Evolutionary conservation across 2,888 invertebrate species (phyloP).

Genomic region (Drosophila colorata): DNA sequence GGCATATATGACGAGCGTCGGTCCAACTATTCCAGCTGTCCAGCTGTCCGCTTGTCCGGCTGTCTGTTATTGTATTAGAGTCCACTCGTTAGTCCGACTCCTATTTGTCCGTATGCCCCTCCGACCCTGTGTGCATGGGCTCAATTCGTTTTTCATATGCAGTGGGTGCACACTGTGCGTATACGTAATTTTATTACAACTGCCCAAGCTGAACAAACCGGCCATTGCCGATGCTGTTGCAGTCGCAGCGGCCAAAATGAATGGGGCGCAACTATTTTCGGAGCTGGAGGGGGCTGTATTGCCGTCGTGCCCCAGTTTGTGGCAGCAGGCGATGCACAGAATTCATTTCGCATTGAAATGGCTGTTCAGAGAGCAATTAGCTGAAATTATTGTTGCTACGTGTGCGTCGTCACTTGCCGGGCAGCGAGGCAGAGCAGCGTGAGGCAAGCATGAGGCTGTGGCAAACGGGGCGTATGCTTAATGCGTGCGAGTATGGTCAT

Average conservation of each 20-base stretch:
- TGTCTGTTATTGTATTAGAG: conserved; percentile 45
- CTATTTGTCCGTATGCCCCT: not conserved
- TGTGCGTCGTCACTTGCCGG: conserved; percentile 75
- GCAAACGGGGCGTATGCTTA: conserved; percentile 64
- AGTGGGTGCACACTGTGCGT: conserved; percentile 59
- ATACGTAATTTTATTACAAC: conserved; percentile 78
- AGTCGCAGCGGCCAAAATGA: conserved; percentile 47
- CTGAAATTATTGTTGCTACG: conserved; percentile 81
- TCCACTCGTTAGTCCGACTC: conserved; percentile 33
- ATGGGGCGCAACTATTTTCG: conserved; percentile 57
- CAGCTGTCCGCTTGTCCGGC: conserved; percentile 9
- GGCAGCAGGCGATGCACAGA: conserved; percentile 52
- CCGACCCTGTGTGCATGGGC: not conserved
- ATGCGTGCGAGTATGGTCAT: conserved; percentile 60
- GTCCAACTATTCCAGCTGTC: conserved; percentile 34
- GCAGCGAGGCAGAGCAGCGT: conserved; percentile 13
- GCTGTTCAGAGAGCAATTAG: conserved; percentile 82
- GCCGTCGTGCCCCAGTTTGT: conserved; percentile 11
- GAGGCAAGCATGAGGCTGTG: not conserved
- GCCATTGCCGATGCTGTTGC: conserved; percentile 16
- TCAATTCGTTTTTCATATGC: conserved; percentile 63
- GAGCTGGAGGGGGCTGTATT: not conserved
- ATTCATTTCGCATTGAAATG: conserved; percentile 82
- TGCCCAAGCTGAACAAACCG: conserved; percentile 43
- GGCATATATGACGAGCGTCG: conserved; percentile 46